These are phyloP conservation scores for Penaeus monodon DNA, from an alignment of 2,888 invertebrate species.

Conservation along the genomic window DNA sequence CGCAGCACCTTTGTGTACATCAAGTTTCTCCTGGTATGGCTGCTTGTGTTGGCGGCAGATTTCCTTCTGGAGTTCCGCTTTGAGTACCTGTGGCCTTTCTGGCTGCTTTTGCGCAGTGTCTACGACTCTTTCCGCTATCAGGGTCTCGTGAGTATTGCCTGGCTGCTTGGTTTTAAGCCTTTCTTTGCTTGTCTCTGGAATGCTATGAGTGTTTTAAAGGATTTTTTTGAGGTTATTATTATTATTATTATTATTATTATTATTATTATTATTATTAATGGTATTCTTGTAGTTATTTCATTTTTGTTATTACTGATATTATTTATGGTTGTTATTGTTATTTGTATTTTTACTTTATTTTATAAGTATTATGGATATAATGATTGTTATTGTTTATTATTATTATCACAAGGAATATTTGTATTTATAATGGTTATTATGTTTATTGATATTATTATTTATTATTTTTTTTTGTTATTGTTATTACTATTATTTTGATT, in stretches of 20 bases:
- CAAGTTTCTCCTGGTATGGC: constrained; percentile 96
- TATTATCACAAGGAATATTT: not conserved
- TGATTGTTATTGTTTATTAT: not conserved
- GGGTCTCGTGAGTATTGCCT: constrained; percentile 84
- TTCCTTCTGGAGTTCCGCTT: constrained; percentile 98
- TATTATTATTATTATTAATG: too few species aligned
- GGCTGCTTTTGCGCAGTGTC: constrained; percentile 93
- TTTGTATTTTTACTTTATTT: too few species aligned
- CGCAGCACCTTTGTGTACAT: constrained; percentile 93
- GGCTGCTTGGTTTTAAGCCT: not conserved
- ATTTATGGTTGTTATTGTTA: not conserved
- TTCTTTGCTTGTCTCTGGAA: not conserved
- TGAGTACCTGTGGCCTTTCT: constrained; percentile 99
- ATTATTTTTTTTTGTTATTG: too few species aligned
- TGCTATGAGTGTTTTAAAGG: too few species aligned
- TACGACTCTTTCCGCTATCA: constrained; percentile 98
- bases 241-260: too few species aligned
- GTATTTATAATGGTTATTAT: not conserved
- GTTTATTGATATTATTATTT: not conserved
- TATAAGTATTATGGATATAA: not conserved
- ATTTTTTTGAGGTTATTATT: not conserved
- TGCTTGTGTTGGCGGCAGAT: constrained; percentile 92
- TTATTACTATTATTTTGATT: too few species aligned
- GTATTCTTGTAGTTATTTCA: not conserved
- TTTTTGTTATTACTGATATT: not conserved